Percentiles rank a stretch among this genome's conserved stretches.
Evolutionary conservation across 2,888 invertebrate species (phyloP).

Genomic region (Pristionchus arcanus): DNA sequence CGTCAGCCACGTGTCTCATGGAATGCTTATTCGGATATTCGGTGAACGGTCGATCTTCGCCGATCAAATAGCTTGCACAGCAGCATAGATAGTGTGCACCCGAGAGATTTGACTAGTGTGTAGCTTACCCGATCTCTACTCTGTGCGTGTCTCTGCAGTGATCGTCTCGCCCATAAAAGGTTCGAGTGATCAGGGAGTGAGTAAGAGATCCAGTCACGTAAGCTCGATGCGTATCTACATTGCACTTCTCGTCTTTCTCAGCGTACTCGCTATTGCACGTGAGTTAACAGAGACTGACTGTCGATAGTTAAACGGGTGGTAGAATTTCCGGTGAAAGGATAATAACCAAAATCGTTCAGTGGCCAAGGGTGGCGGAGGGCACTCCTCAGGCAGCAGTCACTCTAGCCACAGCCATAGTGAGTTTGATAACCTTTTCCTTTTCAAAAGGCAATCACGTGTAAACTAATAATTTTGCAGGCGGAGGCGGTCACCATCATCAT

Average conservation of each 20-base stretch:
- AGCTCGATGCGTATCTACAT: background rate
- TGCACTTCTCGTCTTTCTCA: background rate
- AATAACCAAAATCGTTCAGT: background rate
- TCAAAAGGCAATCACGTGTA: too few species aligned
- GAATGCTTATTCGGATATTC: background rate
- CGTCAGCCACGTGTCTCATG: background rate
- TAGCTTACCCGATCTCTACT: background rate
- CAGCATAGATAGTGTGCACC: background rate
- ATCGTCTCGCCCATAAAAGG: background rate
- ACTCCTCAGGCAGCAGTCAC: background rate
- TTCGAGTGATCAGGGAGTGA: background rate
- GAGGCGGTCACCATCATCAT: background rate
- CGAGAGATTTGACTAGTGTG: background rate
- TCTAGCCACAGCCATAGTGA: background rate
- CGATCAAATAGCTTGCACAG: background rate
- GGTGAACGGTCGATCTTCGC: constrained; percentile 14
- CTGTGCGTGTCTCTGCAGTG: background rate
- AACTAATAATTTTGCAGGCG: background rate
- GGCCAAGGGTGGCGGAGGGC: background rate
- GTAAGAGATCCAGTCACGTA: background rate
- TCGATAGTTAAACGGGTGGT: too few species aligned
- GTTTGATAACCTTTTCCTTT: too few species aligned
- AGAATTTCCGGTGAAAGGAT: background rate
- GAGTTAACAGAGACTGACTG: background rate
- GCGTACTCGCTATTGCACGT: background rate